Percentiles rank a stretch among this genome's conserved stretches.
Evolutionary conservation across 1,140 invertebrate species (phyloP).

Genomic region (Apis dorsata): DNA sequence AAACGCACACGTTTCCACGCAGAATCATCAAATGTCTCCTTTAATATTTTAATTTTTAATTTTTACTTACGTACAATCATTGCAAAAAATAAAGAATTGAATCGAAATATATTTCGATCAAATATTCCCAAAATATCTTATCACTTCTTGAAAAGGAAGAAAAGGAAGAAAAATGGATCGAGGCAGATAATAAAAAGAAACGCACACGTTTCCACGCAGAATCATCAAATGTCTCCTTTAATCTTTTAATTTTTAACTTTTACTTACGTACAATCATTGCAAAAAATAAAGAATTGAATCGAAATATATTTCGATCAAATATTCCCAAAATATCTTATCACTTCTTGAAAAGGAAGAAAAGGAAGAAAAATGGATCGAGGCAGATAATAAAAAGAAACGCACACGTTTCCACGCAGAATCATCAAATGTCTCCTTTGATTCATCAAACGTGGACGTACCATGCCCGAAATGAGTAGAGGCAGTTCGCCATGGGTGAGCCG

Average conservation of each 20-base stretch:
- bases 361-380: neutral
- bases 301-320: neutral
- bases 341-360: too few relatives aligned
- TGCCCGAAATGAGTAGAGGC: neutral
- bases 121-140: too few relatives aligned
- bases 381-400: neutral
- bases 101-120: neutral
- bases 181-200: neutral
- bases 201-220: neutral
- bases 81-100: neutral
- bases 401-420: neutral
- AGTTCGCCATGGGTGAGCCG: slow-evolving; percentile 1
- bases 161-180: neutral
- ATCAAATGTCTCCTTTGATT: neutral
- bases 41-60: too few relatives aligned
- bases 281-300: neutral
- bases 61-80: too few relatives aligned
- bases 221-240: neutral
- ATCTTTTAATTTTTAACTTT: too few relatives aligned
- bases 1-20: neutral
- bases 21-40: neutral
- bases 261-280: too few relatives aligned
- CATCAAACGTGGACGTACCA: slow-evolving; percentile 40
- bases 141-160: too few relatives aligned
- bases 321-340: too few relatives aligned